Evolutionary conservation across 2,888 invertebrate genomes (phyloP), one percentile per base, ranked within the genome.

Genomic region (Corythucha ciliata): DNA sequence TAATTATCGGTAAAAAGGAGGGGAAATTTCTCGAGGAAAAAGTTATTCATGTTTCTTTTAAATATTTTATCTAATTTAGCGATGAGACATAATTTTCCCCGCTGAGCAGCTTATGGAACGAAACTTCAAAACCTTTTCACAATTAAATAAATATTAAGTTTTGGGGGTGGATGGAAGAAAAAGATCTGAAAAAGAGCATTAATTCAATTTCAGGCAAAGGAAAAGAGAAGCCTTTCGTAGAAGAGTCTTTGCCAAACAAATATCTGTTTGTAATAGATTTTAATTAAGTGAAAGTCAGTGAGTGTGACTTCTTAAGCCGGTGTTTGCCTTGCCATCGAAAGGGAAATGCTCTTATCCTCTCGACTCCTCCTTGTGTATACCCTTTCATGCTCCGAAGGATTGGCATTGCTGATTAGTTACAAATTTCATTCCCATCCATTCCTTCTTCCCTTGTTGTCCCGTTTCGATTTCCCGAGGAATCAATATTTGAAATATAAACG

Each of bases 181-280:
- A n/a, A 29, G 29, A 29, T 29, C 10, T n/a, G 29, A n/a, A 29
- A 29, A 8, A n/a, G 29, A n/a, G n/a, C 29, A 10, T 10, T n/a
- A 29, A 29, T n/a, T 29, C 29, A 29, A 29, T 29, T 29, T 29
- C 29, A 22, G 42, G 14, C 22, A 20, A 40, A 20, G 36, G 47
- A 24, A 25, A 47, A 47, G 34, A 21, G 40, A 18, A 22, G 36
- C 34, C 25, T 18, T 32, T 39, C 33, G 18, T 24, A 36, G 37
- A 25, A 24, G 26, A 10, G 10, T 16, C 24, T 25, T 36, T n/a
- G 18, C 37, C 51, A 51, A 51, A 51, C 51, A 51, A 51, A 51
- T 51, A 51, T 45, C 32, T 51, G 55, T 55, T 55, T 55, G 55
- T 48, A 48, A 55, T 55, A 44, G 51, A 55, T 55, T 55, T 55